phyloP scores from a whole-genome alignment of 1,140 invertebrate genomes.

The Bombus pyrosoma region DNA sequence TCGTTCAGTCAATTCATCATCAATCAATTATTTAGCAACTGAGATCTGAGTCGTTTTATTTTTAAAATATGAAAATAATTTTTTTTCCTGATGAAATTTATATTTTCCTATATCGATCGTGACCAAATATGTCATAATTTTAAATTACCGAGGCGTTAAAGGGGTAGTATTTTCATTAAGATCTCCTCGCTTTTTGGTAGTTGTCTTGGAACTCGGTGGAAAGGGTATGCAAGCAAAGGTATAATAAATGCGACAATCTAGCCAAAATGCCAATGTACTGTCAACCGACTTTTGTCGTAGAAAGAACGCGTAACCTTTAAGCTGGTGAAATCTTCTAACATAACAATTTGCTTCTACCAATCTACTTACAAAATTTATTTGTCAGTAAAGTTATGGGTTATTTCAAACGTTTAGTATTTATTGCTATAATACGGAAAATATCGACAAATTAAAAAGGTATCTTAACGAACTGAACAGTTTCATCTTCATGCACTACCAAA shows the following conservation, averaged over 20 bases:
- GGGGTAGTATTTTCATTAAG: not conserved
- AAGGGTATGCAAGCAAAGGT: not conserved
- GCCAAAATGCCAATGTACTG: constrained; percentile 66
- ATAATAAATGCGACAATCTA: not conserved
- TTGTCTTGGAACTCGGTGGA: not conserved
- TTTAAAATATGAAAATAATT: no score
- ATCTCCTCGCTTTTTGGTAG: not conserved
- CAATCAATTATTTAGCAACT: not conserved
- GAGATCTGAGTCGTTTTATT: not conserved
- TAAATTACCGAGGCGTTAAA: not conserved
- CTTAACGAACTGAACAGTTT: not conserved
- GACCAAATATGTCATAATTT: not conserved
- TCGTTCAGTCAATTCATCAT: no score
- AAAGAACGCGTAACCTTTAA: constrained; percentile 42
- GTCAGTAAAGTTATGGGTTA: not conserved
- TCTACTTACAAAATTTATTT: not conserved
- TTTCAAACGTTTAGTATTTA: no score
- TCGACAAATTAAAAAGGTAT: not conserved
- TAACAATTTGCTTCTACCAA: not conserved
- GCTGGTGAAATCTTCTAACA: not conserved
- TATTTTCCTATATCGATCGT: no score
- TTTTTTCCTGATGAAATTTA: no score
- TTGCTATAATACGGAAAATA: no score
- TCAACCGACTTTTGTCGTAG: constrained; percentile 18
- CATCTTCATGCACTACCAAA: not conserved